phyloP scores from a whole-genome alignment of 2,888 invertebrate species.

The Tachina grossa region DNA sequence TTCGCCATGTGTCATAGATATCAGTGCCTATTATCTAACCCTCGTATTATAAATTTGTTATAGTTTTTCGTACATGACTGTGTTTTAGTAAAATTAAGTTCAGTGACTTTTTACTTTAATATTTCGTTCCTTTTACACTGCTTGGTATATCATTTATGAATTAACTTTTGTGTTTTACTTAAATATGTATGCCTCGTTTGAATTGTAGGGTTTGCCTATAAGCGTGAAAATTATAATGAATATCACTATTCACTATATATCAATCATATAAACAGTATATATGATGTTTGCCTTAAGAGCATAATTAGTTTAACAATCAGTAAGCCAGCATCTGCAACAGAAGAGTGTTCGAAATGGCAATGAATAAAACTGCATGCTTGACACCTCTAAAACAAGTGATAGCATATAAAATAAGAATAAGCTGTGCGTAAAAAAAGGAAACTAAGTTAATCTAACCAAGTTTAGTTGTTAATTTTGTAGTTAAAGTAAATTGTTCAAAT shows the following conservation, averaged over 20 bases:
- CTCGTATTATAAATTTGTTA: conserved; percentile 4
- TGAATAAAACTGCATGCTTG: too few species aligned
- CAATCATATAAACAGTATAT: not conserved
- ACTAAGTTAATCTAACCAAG: too few species aligned
- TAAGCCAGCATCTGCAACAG: too few species aligned
- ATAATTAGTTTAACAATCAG: too few species aligned
- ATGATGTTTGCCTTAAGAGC: too few species aligned
- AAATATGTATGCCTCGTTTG: conserved; percentile 4
- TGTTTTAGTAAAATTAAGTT: conserved; percentile 56
- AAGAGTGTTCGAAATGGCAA: too few species aligned
- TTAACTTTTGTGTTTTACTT: not conserved
- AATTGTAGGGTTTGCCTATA: not conserved
- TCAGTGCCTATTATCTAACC: not conserved
- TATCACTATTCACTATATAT: not conserved
- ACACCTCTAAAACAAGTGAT: too few species aligned
- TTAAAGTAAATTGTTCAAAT: too few species aligned
- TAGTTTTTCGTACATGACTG: conserved; percentile 20
- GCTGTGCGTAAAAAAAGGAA: too few species aligned
- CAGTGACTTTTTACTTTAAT: conserved; percentile 62
- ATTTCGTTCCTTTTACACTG: conserved; percentile 29
- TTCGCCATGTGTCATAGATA: too few species aligned
- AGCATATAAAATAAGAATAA: too few species aligned
- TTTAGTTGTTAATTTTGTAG: too few species aligned
- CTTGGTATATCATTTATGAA: not conserved
- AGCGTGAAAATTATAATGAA: not conserved